Conservation (phyloP, 2,113 vertebrate genomes). For the Rostratula benghalensis region DNA sequence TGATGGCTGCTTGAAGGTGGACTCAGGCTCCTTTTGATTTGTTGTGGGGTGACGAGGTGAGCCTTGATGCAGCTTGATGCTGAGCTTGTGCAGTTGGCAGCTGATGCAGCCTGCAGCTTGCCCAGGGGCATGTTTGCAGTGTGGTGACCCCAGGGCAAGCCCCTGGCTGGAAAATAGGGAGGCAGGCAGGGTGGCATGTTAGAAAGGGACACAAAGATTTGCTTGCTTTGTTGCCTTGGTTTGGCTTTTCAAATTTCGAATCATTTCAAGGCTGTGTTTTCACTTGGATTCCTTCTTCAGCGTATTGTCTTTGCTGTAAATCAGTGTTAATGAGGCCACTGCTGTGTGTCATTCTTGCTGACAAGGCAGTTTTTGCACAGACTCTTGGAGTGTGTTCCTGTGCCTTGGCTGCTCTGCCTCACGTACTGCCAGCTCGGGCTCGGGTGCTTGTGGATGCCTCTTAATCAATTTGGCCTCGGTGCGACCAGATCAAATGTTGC, state of each 20-base stretch:
- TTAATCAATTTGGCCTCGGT: background rate
- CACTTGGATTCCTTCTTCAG: background rate
- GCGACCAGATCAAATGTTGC: background rate
- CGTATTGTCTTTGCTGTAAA: rapidly evolving
- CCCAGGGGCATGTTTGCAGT: rapidly evolving
- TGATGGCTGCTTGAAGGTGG: background rate
- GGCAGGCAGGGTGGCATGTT: background rate
- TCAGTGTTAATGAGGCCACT: background rate
- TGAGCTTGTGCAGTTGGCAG: background rate
- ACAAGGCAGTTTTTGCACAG: background rate
- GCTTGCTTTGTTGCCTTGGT: background rate
- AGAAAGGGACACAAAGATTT: background rate
- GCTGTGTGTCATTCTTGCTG: background rate
- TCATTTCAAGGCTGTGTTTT: background rate
- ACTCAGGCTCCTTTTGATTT: background rate
- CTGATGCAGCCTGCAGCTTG: background rate
- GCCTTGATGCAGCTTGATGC: background rate
- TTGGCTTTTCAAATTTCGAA: background rate
- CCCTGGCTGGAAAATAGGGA: too few species aligned
- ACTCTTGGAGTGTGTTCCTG: background rate
- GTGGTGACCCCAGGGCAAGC: rapidly evolving
- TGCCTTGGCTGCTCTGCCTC: background rate
- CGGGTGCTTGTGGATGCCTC: background rate
- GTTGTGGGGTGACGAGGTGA: background rate
- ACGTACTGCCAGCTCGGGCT: background rate